Percentiles rank a stretch among this genome's conserved stretches.
phyloP scores from a whole-genome alignment of 2,888 invertebrate genomes.

The Ophion costatus region DNA sequence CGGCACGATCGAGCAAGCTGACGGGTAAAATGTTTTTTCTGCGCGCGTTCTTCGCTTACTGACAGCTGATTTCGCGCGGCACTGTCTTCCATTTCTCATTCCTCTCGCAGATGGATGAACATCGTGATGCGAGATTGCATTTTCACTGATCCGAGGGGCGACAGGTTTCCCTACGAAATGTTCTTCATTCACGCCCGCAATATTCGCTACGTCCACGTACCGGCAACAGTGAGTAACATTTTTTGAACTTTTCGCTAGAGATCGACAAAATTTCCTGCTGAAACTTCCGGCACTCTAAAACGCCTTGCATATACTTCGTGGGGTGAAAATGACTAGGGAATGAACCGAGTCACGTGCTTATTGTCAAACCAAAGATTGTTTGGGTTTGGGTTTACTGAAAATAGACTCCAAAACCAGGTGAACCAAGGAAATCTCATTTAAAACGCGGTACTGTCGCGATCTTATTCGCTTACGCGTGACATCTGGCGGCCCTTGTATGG shows the following conservation, averaged over 20 bases:
- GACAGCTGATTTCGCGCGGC: constrained; percentile 34
- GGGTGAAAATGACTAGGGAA: no score
- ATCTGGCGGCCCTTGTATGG: no score
- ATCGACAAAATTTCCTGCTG: not conserved
- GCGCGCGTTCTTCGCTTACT: not conserved
- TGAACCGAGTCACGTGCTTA: no score
- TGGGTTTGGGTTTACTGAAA: no score
- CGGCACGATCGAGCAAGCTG: constrained; percentile 86
- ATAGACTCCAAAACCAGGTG: no score
- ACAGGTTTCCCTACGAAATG: constrained; percentile 86
- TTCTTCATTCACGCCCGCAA: constrained; percentile 88
- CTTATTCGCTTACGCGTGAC: no score
- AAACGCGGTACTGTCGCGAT: no score
- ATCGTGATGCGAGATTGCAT: constrained; percentile 87
- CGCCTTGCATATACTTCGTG: no score
- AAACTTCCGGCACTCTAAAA: not conserved
- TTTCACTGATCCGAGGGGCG: constrained; percentile 87
- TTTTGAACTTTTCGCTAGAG: not conserved
- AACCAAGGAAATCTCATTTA: no score
- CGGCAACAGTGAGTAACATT: constrained; percentile 81
- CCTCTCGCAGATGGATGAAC: constrained; percentile 87
- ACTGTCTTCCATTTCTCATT: constrained; percentile 31
- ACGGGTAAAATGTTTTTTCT: constrained; percentile 85
- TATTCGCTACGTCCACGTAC: constrained; percentile 89
- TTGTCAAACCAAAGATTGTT: no score